Evolutionary conservation across 2,888 invertebrate species (phyloP).

Genomic region (Luperina nickerlii): DNA sequence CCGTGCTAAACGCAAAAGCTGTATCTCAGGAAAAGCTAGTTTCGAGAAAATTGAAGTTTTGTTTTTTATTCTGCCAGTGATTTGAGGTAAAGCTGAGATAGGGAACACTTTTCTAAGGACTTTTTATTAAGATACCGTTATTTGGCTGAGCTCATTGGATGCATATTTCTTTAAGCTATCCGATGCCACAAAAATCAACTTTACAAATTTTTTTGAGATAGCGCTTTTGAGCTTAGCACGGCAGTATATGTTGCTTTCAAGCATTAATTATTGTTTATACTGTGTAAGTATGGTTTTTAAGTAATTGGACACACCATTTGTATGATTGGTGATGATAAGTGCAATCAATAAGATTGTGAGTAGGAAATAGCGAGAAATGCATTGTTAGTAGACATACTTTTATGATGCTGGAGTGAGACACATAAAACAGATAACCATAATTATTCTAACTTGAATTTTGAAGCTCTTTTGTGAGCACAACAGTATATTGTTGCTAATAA

Average conservation of each 20-base stretch:
- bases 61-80: too few species aligned
- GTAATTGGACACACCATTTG: conserved; percentile 9
- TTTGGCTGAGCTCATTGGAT: too few species aligned
- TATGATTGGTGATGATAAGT: background rate
- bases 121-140: too few species aligned
- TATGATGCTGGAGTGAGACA: conserved; percentile 4
- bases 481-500: background rate
- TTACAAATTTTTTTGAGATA: too few species aligned
- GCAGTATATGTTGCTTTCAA: background rate
- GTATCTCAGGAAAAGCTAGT: too few species aligned
- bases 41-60: too few species aligned
- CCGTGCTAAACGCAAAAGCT: too few species aligned
- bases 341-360: conserved; percentile 8
- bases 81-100: too few species aligned
- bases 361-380: background rate
- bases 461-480: conserved; percentile 8
- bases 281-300: conserved; percentile 13
- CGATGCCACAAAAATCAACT: too few species aligned
- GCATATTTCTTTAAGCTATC: too few species aligned
- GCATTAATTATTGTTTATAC: background rate
- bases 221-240: too few species aligned
- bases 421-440: background rate
- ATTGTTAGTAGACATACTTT: conserved; percentile 27
- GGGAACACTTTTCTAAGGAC: too few species aligned
- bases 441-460: background rate